A percentile compares a stretch with the other conserved stretches of the same genome.
Conservation (phyloP, 35 echinoderm and acorn worm species). For the Stichopus chloronotus region DNA sequence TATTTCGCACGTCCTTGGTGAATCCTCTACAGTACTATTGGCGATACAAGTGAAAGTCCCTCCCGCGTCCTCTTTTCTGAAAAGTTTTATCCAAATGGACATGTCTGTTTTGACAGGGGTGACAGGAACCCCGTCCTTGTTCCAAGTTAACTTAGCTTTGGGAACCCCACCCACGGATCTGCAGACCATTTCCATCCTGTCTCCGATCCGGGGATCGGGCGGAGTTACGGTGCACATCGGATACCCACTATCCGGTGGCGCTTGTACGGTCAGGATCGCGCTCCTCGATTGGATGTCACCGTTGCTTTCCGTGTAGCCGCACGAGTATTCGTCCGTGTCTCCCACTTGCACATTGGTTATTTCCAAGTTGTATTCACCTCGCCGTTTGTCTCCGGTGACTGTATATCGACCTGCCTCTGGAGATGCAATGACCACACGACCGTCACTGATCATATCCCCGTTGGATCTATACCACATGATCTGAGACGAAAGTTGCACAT, state of each 20-base stretch:
- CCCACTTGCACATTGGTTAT: slow-evolving; percentile 33
- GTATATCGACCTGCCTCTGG: background rate
- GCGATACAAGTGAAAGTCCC: background rate
- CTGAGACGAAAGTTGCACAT: background rate
- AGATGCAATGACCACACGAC: background rate
- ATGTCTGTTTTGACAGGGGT: background rate
- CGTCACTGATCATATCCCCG: slow-evolving; percentile 1
- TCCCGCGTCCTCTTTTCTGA: background rate
- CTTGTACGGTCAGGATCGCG: background rate
- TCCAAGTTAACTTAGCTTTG: background rate
- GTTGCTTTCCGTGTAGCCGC: background rate
- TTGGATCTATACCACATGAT: slow-evolving; percentile 20
- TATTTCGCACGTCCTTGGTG: slow-evolving; percentile 3
- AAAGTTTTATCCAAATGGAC: background rate
- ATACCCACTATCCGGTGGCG: background rate
- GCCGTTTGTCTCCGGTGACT: background rate
- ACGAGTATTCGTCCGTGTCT: slow-evolving; percentile 17
- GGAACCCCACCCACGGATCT: slow-evolving; percentile 27
- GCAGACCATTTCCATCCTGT: background rate
- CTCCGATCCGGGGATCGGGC: background rate
- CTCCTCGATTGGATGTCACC: background rate
- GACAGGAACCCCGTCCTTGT: background rate
- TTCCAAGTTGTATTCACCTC: background rate
- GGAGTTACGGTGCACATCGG: slow-evolving; percentile 1
- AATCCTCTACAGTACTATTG: slow-evolving; percentile 26